Percentiles rank a stretch among this genome's conserved stretches.
Conservation (phyloP, 2,888 invertebrate species). For the Cephus spinipes region DNA sequence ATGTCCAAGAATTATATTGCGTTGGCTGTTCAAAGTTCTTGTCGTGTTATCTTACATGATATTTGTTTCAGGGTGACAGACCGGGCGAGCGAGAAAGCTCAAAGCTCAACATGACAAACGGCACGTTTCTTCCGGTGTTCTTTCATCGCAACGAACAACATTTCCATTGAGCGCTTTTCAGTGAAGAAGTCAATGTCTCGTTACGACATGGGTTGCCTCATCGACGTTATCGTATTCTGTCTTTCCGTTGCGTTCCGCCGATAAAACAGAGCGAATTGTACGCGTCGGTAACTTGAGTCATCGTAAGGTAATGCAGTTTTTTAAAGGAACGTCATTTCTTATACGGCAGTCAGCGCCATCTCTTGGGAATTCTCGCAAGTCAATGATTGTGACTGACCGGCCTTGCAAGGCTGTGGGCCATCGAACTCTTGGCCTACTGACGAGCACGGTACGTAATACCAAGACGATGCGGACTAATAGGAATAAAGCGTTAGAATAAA, state of each 20-base stretch:
- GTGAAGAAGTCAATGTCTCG: slow-evolving; percentile 36
- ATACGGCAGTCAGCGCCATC: not conserved
- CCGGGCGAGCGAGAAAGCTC: slow-evolving; percentile 11
- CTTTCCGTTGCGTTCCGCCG: slow-evolving; percentile 28
- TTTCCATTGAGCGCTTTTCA: slow-evolving; percentile 22
- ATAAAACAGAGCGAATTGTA: slow-evolving; percentile 32
- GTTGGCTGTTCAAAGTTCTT: not conserved
- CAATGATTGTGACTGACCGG: slow-evolving; percentile 35
- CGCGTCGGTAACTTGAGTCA: not conserved
- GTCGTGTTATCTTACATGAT: not conserved
- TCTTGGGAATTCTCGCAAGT: not conserved
- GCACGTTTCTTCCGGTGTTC: not conserved
- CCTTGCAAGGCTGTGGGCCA: slow-evolving; percentile 65
- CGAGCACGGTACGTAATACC: slow-evolving; percentile 19
- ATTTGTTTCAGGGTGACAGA: not conserved
- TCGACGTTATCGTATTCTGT: not conserved
- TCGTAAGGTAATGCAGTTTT: not conserved
- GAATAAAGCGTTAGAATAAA: slow-evolving; percentile 3
- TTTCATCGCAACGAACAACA: slow-evolving; percentile 14
- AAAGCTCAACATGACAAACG: not conserved
- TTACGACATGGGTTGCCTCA: slow-evolving; percentile 33
- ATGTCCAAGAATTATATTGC: not conserved
- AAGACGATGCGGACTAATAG: slow-evolving; percentile 7
- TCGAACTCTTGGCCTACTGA: slow-evolving; percentile 62
- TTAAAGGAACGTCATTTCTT: not conserved